A percentile compares a stretch with the other conserved stretches of the same genome.
Evolutionary conservation across 1,140 invertebrate genomes (phyloP).

Genomic region (Parasteatoda tepidariorum): DNA sequence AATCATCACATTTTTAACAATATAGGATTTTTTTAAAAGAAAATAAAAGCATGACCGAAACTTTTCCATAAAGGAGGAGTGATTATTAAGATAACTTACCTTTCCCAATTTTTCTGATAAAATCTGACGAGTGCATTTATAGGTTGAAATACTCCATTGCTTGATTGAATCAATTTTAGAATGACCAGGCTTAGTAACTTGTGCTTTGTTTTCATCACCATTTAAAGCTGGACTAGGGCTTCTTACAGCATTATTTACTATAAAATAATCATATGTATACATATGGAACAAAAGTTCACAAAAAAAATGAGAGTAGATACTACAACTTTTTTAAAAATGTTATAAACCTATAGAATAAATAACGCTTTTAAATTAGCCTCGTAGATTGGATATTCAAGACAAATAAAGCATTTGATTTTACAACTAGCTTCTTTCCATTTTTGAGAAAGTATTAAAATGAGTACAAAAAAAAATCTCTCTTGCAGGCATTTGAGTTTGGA

Average conservation of each 20-base stretch:
- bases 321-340: conserved; percentile 74
- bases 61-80: no score
- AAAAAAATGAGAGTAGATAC: conserved; percentile 65
- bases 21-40: no score
- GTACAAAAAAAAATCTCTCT: neutral
- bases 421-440: neutral
- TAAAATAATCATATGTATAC: neutral
- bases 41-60: no score
- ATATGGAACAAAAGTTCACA: conserved; percentile 62
- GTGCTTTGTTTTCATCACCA: conserved; percentile 50
- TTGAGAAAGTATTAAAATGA: neutral
- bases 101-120: conserved; percentile 96
- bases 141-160: conserved; percentile 97
- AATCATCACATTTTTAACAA: no score
- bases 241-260: conserved; percentile 46
- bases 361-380: no score
- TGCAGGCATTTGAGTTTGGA: neutral
- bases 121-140: conserved; percentile 95
- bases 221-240: conserved; percentile 57
- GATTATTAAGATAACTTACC: conserved; percentile 69
- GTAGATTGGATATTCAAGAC: no score
- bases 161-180: conserved; percentile 90
- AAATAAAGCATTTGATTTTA: no score
- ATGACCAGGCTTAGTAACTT: conserved; percentile 53
- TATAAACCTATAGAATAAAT: no score